Evolutionary conservation across 2,113 vertebrate genomes (phyloP).

Genomic region (Solea solea): DNA sequence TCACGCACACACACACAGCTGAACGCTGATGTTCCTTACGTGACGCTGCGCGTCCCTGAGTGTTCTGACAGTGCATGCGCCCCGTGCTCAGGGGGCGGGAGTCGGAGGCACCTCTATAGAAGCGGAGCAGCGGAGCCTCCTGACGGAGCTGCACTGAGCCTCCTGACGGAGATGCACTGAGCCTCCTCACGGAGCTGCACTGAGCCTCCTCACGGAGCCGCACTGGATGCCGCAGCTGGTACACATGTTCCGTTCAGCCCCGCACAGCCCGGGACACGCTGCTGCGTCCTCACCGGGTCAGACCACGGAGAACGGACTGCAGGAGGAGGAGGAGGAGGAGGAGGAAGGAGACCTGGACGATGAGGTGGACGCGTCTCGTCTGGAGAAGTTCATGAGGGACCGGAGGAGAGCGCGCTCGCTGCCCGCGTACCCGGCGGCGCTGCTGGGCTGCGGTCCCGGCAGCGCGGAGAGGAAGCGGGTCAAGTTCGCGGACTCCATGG

Average conservation of each 20-base stretch:
- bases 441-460: slow-evolving; percentile 39
- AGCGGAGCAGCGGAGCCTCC: slow-evolving; percentile 24
- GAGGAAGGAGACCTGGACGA: slow-evolving; percentile 64
- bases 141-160: not conserved
- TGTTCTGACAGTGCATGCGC: slow-evolving; percentile 9
- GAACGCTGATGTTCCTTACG: slow-evolving; percentile 25
- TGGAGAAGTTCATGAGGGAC: slow-evolving; percentile 67
- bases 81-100: slow-evolving; percentile 1
- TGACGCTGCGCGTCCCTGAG: slow-evolving; percentile 1
- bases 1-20: slow-evolving; percentile 19
- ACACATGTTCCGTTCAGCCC: slow-evolving; percentile 42
- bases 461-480: slow-evolving; percentile 85
- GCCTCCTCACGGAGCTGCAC: not conserved
- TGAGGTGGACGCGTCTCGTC: slow-evolving; percentile 58
- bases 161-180: not conserved
- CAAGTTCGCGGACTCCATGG: slow-evolving; percentile 90
- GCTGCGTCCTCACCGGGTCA: not conserved
- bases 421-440: slow-evolving; percentile 66
- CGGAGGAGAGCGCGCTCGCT: slow-evolving; percentile 76
- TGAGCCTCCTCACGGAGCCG: not conserved
- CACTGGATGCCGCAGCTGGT: slow-evolving; percentile 14
- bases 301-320: slow-evolving; percentile 29
- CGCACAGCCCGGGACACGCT: not conserved
- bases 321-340: not conserved
- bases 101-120: slow-evolving; percentile 33